phyloP scores from a whole-genome alignment of 2,797 vertebrate species.

The Dromococcyx pavoninus region DNA sequence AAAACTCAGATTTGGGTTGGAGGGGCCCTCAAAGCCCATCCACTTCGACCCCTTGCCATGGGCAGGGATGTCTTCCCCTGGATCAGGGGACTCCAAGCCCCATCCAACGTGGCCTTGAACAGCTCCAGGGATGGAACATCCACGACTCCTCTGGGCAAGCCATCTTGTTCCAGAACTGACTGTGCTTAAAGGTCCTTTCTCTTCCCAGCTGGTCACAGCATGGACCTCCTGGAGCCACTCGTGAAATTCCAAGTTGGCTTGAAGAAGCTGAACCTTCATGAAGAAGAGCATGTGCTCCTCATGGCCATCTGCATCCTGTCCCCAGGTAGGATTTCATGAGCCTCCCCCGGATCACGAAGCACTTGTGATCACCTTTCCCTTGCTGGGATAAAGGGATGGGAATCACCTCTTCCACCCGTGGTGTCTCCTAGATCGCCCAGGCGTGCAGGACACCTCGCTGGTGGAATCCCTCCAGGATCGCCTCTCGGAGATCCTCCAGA shows the following conservation, averaged over 20 bases:
- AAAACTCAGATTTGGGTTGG: too few relatives aligned
- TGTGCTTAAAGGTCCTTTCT: neutral
- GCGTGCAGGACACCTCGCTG: slow-evolving; percentile 87
- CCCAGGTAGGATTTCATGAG: slow-evolving; percentile 78
- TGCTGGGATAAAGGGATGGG: neutral
- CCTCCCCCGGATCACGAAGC: too few relatives aligned
- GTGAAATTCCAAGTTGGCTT: slow-evolving; percentile 96
- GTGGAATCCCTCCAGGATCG: slow-evolving; percentile 91
- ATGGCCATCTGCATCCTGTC: slow-evolving; percentile 98
- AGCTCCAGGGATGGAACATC: too few relatives aligned
- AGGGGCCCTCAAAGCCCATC: too few relatives aligned
- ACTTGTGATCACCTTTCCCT: neutral
- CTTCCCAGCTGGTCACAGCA: slow-evolving; percentile 84
- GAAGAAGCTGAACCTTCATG: slow-evolving; percentile 92
- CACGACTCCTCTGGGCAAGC: too few relatives aligned
- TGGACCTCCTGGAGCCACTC: slow-evolving; percentile 93
- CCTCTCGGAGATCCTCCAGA: slow-evolving; percentile 87
- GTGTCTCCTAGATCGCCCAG: slow-evolving; percentile 85
- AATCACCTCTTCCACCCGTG: fast-evolving
- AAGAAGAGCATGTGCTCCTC: slow-evolving; percentile 90
- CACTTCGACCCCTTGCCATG: too few relatives aligned
- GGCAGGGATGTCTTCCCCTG: too few relatives aligned
- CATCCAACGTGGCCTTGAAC: too few relatives aligned
- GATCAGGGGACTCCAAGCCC: too few relatives aligned
- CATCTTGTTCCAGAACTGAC: neutral